Conservation (phyloP, 1,140 invertebrate genomes). For the Apis cerana region DNA sequence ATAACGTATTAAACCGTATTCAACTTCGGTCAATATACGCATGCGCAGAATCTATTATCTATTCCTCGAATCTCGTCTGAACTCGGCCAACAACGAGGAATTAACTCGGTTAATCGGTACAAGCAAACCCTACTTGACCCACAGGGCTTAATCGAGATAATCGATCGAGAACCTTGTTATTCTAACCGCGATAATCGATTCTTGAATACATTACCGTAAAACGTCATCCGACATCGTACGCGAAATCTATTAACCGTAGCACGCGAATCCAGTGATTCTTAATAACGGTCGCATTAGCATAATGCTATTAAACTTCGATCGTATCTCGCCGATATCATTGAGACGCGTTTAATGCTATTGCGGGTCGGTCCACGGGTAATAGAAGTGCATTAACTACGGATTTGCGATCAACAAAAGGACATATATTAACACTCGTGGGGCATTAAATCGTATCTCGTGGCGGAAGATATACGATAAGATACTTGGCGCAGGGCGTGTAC, state of each 20-base stretch:
- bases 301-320: slow-evolving; percentile 21
- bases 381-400: slow-evolving; percentile 7
- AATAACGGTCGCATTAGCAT: slow-evolving; percentile 8
- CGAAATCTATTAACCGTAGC: neutral
- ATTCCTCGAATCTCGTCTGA: neutral
- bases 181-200: neutral
- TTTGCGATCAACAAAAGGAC: slow-evolving; percentile 37
- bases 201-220: neutral
- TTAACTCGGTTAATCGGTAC: neutral
- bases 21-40: neutral
- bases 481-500: slow-evolving; percentile 27
- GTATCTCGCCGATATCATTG: neutral
- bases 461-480: slow-evolving; percentile 56
- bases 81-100: neutral
- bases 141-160: neutral
- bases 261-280: neutral
- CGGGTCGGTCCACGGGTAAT: neutral
- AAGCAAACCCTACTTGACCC: neutral
- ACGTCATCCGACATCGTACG: neutral
- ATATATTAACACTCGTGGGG: slow-evolving; percentile 18
- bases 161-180: neutral
- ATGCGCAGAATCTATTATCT: neutral
- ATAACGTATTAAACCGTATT: neutral
- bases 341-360: neutral
- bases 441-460: slow-evolving; percentile 47